Base-by-base conservation (phyloP, 1,140 invertebrate species). In the Lepidotrigona ventralis region DNA sequence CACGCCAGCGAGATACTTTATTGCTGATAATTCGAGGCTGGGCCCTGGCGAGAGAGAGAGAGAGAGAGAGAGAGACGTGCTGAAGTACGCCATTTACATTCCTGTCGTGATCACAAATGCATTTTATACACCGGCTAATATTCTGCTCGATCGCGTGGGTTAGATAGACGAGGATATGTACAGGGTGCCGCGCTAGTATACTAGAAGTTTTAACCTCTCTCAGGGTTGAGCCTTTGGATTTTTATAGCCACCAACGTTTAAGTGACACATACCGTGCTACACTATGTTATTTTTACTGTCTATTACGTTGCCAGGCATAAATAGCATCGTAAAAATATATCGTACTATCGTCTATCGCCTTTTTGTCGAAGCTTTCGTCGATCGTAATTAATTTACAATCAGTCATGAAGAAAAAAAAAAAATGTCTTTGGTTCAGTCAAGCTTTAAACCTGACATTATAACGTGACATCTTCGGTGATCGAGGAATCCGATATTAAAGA, bases 61-160 rank as follows among this genome's bases (percentile, higher is more conserved):
- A 33, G 33, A 33, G 33, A 33, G 39, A 6, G 60, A 60, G 63
- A 56, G 78, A 74, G 77, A 85, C 76, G 83, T 66, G 87, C 72
- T 85, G 60, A 85, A 85, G 84, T 39, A 69, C 87, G 79, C 73
- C 84, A 85, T 89, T 89, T 89, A 84, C 87, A 89, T 89, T 88
- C 87, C 87, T 85, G 84, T 82, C 81, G 77, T 81, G 86, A 88
- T 89, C 86, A 81, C 86, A 81, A 89, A 89, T 88, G 87, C 81
- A 85, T 89, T 89, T 89, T 89, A 89, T 88, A 81, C 81, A 80
- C 87, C 70, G 84, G 78, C 73, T 89, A 89, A 89, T 88, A 88
- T 88, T 85, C 69, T 82, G 86, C 29, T 63, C 73, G 84, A 88
- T 88, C 87, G 87, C 87, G 87, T 88, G 87, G 86, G 87, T 73